Base-by-base conservation (phyloP, 2,888 invertebrate species). In the Kryphioiulus occultus region DNA sequence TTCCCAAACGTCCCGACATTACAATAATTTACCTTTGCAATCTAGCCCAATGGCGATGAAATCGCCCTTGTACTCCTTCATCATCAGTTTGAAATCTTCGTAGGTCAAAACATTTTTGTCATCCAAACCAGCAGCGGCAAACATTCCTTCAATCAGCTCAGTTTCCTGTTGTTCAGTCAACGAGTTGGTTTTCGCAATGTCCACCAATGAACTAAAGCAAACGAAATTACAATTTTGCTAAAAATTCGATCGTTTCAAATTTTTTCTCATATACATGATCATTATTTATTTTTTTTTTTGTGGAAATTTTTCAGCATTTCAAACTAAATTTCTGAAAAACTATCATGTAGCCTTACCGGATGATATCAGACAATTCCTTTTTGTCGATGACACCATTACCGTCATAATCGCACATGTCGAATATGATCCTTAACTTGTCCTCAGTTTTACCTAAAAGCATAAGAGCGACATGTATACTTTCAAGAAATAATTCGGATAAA, bases 361-460 rank as follows among this genome's bases (percentile, higher is more conserved):
- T 93, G 96, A 99, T 98, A 92, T 98, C 97, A 32, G 96, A 97
- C 30, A 99, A 93, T 91, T 98, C 98, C 0, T 95, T 95, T 91
- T 98, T 98, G 91, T 98, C 98, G 88, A 98, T 98, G 0, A 97
- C 96, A 0, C 98, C 97, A 90, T 97, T 97, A 22, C 97, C 94
- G 91, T 98, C 97, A 90, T 97, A 96, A 91, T 98, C 98, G 91
- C 98, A 98, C 98, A 99, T 98, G 92, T 98, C 97, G 91, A 98
- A 98, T 89, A 99, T 97, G 47, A 98, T 98, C 7, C 98, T 94
- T 53, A 98, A 93, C 91, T 98, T 98, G 91, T 98, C 97, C 90
- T 98, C 98, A 0, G 97, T 97, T 90, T 96, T 96, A 26, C 91
- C 91, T 89, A 59, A 53, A 39, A 39, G 15, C 42, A 32, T 17